A percentile compares a stretch with the other conserved stretches of the same genome.
These are phyloP conservation scores for Dryoscopus gambensis DNA, from an alignment of 2,113 vertebrate species.

Conservation along the genomic window DNA sequence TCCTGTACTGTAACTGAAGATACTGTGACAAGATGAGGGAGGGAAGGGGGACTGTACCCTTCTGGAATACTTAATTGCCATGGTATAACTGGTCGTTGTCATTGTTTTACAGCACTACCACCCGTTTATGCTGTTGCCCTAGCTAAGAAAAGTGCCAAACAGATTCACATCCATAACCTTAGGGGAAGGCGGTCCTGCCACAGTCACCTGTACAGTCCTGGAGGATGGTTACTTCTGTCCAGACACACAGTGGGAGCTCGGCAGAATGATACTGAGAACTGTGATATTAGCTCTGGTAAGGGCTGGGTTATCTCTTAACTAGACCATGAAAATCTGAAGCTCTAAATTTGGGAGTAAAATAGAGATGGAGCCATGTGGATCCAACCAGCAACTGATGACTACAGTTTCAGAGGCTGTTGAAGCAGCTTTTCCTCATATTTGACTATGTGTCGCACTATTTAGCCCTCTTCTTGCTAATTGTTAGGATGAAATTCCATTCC, in stretches of 20 bases:
- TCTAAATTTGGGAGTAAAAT: background rate
- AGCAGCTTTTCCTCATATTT: background rate
- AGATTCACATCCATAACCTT: conserved; percentile 74
- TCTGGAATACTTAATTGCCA: background rate
- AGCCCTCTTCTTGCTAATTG: background rate
- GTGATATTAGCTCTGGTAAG: conserved; percentile 80
- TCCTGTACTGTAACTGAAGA: background rate
- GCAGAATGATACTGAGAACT: conserved; percentile 67
- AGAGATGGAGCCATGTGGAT: background rate
- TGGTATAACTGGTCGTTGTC: background rate
- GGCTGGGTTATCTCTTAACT: background rate
- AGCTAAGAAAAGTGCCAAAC: conserved; percentile 74
- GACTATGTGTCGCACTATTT: background rate
- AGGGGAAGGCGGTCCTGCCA: conserved; percentile 84
- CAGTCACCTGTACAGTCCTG: conserved; percentile 81
- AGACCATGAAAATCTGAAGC: background rate
- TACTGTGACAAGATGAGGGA: background rate
- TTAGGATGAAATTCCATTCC: background rate
- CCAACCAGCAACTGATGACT: background rate
- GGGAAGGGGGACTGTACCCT: background rate
- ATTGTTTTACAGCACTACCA: conserved; percentile 69
- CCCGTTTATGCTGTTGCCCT: conserved; percentile 77
- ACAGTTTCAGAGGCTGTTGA: background rate
- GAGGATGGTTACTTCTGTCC: conserved; percentile 84
- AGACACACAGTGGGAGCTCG: conserved; percentile 64